Conservation (phyloP, 2,797 vertebrate genomes). For the Austrolebias charrua region DNA sequence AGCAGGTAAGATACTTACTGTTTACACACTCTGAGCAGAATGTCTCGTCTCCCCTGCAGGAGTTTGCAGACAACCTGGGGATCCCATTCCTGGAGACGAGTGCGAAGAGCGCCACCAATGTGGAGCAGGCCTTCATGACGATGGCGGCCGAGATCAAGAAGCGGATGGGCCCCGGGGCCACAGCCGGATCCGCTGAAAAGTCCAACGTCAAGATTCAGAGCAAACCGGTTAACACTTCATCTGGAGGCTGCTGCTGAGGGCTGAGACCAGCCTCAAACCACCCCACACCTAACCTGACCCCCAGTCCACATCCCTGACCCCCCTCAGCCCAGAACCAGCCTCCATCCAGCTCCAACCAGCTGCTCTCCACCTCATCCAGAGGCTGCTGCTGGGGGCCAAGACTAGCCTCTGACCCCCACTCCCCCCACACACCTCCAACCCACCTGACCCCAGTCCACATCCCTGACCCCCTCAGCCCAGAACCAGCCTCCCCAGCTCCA, state of each 20-base stretch:
- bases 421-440: no score
- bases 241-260: constrained; percentile 96
- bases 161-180: constrained; percentile 94
- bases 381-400: no score
- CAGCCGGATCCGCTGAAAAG: constrained; percentile 88
- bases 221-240: constrained; percentile 95
- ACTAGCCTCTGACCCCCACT: no score
- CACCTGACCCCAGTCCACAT: no score
- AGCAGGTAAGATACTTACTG: no score
- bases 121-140: constrained; percentile 99
- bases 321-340: no score
- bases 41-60: constrained; percentile 70
- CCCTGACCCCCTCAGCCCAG: constrained; percentile 22
- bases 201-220: constrained; percentile 98
- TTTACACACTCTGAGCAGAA: no score
- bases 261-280: constrained; percentile 12
- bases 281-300: constrained; percentile 16
- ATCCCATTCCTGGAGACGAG: constrained; percentile 98
- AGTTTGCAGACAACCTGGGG: constrained; percentile 93
- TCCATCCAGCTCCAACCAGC: no score
- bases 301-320: constrained; percentile 1
- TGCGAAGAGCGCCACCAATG: constrained; percentile 96
- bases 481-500: constrained; percentile 47
- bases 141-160: constrained; percentile 99
- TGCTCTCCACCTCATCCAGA: background rate